Percentiles rank a stretch among this genome's conserved stretches.
These are phyloP conservation scores for Tupaia tana DNA, from an alignment of 2,113 vertebrate genomes.

Conservation along the genomic window DNA sequence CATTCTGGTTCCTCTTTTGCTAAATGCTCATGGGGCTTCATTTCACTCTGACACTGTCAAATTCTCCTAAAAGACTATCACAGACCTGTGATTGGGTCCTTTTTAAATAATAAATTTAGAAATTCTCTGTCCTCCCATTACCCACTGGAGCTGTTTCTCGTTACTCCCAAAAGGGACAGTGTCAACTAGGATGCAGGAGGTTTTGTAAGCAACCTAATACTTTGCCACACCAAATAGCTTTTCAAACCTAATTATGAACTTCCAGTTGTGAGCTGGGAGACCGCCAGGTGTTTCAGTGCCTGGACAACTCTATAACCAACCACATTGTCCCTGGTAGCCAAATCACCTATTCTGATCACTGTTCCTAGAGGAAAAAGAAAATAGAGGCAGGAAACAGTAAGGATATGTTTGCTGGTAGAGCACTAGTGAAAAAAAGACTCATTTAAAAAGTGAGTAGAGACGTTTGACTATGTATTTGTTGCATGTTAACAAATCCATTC, in stretches of 20 bases:
- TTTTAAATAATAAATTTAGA: too few relatives aligned
- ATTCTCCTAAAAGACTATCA: not conserved
- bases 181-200: not conserved
- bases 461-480: not conserved
- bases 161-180: not conserved
- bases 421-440: not conserved
- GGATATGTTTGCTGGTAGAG: not conserved
- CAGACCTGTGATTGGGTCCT: not conserved
- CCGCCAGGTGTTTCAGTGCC: not conserved
- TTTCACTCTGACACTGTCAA: not conserved
- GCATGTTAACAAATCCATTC: not conserved
- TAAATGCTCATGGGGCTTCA: not conserved
- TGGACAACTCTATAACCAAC: not conserved
- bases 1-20: not conserved
- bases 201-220: not conserved
- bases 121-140: not conserved
- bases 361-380: not conserved
- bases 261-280: not conserved
- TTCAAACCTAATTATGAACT: not conserved
- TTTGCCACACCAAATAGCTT: not conserved
- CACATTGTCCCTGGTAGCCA: not conserved
- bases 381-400: not conserved
- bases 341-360: not conserved
- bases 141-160: not conserved
- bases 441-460: not conserved